Conservation (phyloP, 2,888 invertebrate genomes). For the Polymixis flavicincta region DNA sequence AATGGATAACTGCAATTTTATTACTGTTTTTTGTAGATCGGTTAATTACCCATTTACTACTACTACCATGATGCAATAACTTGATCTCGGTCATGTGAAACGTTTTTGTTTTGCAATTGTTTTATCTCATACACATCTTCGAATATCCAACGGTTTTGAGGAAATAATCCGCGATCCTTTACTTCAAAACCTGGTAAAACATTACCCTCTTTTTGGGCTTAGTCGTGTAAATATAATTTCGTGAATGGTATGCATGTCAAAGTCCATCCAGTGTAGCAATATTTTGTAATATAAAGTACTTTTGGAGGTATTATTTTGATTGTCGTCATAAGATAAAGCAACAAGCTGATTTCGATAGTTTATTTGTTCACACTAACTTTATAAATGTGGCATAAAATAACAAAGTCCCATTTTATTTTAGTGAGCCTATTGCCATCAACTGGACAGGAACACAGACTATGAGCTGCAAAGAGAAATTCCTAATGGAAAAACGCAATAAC, state of each 20-base stretch:
- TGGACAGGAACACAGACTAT: background rate
- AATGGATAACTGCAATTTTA: background rate
- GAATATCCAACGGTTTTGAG: background rate
- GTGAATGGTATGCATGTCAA: background rate
- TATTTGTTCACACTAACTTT: background rate
- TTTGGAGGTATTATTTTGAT: background rate
- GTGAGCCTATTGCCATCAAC: background rate
- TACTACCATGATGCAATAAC: background rate
- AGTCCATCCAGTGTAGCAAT: background rate
- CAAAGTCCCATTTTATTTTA: background rate
- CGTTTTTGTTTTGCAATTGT: background rate
- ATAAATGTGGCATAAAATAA: background rate
- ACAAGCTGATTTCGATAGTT: too few relatives aligned
- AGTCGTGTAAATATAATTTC: too few relatives aligned
- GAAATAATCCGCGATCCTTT: background rate
- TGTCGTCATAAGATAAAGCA: background rate
- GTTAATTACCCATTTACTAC: too few relatives aligned
- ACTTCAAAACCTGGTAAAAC: too few relatives aligned
- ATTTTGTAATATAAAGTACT: background rate
- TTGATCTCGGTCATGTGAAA: background rate
- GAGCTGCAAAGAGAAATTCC: background rate
- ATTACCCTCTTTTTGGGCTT: too few relatives aligned
- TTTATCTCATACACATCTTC: too few relatives aligned
- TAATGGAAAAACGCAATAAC: background rate
- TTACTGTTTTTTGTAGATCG: background rate